Conservation (phyloP, 2,888 invertebrate genomes). For the Gastracanthus pulcherrimus region DNA sequence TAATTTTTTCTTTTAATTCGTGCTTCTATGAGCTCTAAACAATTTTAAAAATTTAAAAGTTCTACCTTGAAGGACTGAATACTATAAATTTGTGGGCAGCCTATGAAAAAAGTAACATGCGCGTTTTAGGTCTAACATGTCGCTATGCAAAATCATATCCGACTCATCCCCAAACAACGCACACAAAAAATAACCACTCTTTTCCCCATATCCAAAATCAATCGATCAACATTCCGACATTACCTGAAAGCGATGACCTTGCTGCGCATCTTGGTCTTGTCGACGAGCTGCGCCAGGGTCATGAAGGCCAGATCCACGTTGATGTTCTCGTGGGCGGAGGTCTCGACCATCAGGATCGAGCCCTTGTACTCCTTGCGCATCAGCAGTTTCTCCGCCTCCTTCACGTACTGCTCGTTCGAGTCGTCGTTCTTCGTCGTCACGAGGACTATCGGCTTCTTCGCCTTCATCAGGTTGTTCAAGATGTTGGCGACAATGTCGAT, state of each 20-base stretch:
- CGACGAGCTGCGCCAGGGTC: constrained; percentile 93
- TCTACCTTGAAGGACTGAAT: too few species aligned
- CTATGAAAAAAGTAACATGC: too few species aligned
- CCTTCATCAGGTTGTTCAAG: constrained; percentile 91
- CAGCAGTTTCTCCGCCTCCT: constrained; percentile 93
- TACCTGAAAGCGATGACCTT: constrained; percentile 81
- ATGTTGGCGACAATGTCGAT: constrained; percentile 91
- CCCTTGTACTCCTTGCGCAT: constrained; percentile 95
- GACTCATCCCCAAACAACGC: too few species aligned
- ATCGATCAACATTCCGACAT: too few species aligned
- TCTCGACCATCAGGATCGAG: constrained; percentile 93
- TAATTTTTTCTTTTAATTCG: too few species aligned
- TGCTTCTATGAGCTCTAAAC: too few species aligned
- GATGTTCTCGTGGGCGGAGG: constrained; percentile 96
- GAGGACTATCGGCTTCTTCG: constrained; percentile 96
- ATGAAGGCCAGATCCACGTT: constrained; percentile 96
- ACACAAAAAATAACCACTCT: too few species aligned
- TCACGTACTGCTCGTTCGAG: constrained; percentile 90
- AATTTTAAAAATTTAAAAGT: too few species aligned
- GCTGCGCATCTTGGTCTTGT: constrained; percentile 89
- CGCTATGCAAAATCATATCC: too few species aligned
- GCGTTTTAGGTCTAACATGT: too few species aligned
- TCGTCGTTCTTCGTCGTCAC: constrained; percentile 98
- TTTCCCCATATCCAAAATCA: too few species aligned
- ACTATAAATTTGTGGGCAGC: too few species aligned